These are phyloP conservation scores for Protaetia brevitarsis DNA, from an alignment of 1,140 invertebrate species.

Conservation along the genomic window DNA sequence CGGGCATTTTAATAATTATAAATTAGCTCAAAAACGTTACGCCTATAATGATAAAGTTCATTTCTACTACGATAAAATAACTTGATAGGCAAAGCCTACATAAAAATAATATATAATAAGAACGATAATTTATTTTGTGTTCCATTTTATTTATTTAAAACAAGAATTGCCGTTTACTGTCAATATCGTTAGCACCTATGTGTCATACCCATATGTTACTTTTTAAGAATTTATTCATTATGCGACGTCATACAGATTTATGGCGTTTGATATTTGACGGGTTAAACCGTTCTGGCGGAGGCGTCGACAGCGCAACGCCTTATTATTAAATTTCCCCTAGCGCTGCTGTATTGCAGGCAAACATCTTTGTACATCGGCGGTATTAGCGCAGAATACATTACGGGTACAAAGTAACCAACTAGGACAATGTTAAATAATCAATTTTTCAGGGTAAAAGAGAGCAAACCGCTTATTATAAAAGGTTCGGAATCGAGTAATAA, in stretches of 20 bases:
- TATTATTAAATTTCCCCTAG: slow-evolving; percentile 15
- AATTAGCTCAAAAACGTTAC: too few species aligned
- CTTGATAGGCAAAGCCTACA: too few species aligned
- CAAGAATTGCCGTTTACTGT: background rate
- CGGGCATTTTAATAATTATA: too few species aligned
- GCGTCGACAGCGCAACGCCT: background rate
- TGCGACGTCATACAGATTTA: slow-evolving; percentile 4
- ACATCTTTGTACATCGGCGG: background rate
- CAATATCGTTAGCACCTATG: background rate
- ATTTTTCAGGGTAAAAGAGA: too few species aligned
- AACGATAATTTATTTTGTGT: too few species aligned
- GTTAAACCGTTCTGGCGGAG: background rate
- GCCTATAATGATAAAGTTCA: too few species aligned
- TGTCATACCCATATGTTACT: background rate
- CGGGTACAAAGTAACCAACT: background rate
- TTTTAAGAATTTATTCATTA: slow-evolving; percentile 14
- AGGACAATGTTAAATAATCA: too few species aligned
- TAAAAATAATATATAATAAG: too few species aligned
- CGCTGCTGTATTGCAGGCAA: background rate
- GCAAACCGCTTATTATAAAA: too few species aligned
- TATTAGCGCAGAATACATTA: background rate
- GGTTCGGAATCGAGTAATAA: too few species aligned
- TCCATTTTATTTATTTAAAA: too few species aligned
- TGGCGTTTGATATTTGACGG: slow-evolving; percentile 19
- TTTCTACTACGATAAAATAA: too few species aligned